Evolutionary conservation across 2,797 vertebrate genomes (phyloP), one percentile per base, ranked within the genome.

Genomic region (Chloroceryle amazona): DNA sequence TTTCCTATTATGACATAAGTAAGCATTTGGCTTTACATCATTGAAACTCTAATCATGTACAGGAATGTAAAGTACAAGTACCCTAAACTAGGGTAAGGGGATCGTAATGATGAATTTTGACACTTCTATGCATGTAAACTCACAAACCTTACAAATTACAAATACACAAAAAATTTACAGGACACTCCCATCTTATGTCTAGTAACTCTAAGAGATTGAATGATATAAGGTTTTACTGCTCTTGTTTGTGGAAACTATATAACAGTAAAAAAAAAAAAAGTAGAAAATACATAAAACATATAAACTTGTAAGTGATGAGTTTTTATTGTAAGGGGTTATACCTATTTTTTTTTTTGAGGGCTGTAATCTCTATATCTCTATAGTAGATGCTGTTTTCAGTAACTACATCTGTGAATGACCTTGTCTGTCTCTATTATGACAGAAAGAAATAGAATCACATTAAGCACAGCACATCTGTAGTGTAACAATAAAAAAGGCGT

Each of bases 51-150:
- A 82, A 28, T 44, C 17, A 73, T 22, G n/a, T 35, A 46, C 11
- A 75, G 52, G 28, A 89, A 58, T 15, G 18, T 20, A 85, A 89
- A 74, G 11, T 68, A 49, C 74, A 63, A 95, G 80, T 35, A 37
- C 73, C 41, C 26, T 49, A 33, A 94, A 66, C 33, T 57, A 85
- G 13, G 22, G 35, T 61, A 61, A 74, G 41, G 44, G 60, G 82
- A 62, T 33, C 7, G 19, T 78, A 81, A 90, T 61, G 51, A 82
- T 1, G 1, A 68, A 71, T 71, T 46, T 39, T 16, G 87, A 52
- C 44, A 63, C 19, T 73, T 86, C 31, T 3, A 3, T 42, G 51
- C 26, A 47, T 44, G 15, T 66, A 70, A 82, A 73, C 28, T 47
- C 49, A 81, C 23, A 72, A 44, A 71, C 5, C 11, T 92, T 44